Evolutionary conservation across 2,888 invertebrate species (phyloP).

Genomic region (Drosophila testacea): DNA sequence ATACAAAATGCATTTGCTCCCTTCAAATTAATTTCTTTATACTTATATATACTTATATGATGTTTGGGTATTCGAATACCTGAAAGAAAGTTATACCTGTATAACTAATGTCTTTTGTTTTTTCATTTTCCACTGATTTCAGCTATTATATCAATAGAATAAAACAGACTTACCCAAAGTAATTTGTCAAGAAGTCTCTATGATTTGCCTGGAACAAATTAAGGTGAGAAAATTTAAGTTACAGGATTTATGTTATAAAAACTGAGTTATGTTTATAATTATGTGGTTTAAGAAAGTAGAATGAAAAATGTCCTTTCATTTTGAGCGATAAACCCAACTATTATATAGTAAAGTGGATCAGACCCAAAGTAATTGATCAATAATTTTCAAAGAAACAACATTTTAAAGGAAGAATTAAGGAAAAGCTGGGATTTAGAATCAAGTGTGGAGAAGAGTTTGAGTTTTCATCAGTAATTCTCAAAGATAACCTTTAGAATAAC

Average conservation of each 20-base stretch:
- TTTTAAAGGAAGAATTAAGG: neutral
- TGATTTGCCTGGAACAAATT: no score
- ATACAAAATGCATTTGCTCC: conserved; percentile 28
- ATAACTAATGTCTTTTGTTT: conserved; percentile 9
- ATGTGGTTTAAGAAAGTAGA: neutral
- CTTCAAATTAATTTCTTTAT: neutral
- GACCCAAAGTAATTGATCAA: neutral
- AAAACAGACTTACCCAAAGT: neutral
- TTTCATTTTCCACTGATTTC: neutral
- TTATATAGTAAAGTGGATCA: neutral
- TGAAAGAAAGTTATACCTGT: neutral
- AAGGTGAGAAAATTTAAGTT: neutral
- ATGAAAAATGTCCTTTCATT: neutral
- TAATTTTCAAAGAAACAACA: no score
- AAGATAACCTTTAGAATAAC: no score
- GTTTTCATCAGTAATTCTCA: no score
- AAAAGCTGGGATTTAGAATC: no score
- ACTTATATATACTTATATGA: neutral
- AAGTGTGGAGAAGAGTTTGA: no score
- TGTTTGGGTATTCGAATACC: neutral
- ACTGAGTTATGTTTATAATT: neutral
- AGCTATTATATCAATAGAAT: neutral
- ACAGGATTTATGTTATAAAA: neutral
- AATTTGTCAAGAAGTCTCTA: conserved; percentile 7
- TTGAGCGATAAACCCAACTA: neutral